phyloP scores from a whole-genome alignment of 1,140 invertebrate species.

The Tachypleus tridentatus region DNA sequence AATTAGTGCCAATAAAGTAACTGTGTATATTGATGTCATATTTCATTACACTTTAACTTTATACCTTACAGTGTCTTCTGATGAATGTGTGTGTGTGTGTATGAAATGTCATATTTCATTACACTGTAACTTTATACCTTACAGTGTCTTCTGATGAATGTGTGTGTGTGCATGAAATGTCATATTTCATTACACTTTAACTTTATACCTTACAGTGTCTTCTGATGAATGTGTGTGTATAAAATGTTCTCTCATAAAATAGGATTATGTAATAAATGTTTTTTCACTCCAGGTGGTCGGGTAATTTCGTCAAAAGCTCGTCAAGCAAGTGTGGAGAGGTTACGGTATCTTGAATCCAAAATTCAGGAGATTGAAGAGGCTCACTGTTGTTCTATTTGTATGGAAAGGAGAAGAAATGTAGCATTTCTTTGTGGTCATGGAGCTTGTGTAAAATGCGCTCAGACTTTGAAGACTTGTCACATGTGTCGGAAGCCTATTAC shows the following conservation, averaged over 20 bases:
- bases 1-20: too few species aligned
- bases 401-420: slow-evolving; percentile 56
- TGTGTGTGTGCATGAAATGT: too few species aligned
- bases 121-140: too few species aligned
- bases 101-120: too few species aligned
- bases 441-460: slow-evolving; percentile 67
- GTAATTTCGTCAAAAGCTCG: slow-evolving; percentile 38
- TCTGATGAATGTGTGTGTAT: neutral
- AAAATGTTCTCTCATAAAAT: neutral
- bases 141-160: too few species aligned
- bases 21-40: too few species aligned
- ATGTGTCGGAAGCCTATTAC: slow-evolving; percentile 83
- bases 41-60: too few species aligned
- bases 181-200: too few species aligned
- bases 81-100: too few species aligned
- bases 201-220: too few species aligned
- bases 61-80: too few species aligned
- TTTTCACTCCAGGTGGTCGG: slow-evolving; percentile 19
- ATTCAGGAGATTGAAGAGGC: slow-evolving; percentile 81
- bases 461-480: slow-evolving; percentile 71
- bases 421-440: slow-evolving; percentile 82
- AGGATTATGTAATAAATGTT: neutral
- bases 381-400: slow-evolving; percentile 52
- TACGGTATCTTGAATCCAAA: slow-evolving; percentile 66
- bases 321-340: slow-evolving; percentile 44